phyloP scores from a whole-genome alignment of 2,888 invertebrate species.

The Sturmia bella region DNA sequence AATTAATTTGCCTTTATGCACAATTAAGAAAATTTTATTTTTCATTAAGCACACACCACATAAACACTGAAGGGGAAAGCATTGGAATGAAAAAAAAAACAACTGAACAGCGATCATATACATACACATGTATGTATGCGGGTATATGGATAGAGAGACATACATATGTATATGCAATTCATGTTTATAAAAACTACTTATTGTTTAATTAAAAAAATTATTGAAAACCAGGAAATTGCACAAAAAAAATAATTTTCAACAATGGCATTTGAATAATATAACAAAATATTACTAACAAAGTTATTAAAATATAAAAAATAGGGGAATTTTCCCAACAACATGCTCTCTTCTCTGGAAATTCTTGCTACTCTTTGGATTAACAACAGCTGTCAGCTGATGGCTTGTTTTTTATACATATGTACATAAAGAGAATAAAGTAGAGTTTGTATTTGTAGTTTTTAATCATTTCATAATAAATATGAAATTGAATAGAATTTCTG shows the following conservation, averaged over 20 bases:
- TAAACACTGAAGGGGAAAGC: no score
- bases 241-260: not conserved
- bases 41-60: no score
- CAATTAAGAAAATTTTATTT: no score
- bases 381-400: conserved; percentile 41
- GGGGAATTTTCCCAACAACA: not conserved
- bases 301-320: not conserved
- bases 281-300: not conserved
- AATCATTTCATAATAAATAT: no score
- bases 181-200: no score
- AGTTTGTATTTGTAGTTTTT: no score
- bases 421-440: not conserved
- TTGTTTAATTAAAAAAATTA: not conserved
- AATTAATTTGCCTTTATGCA: no score
- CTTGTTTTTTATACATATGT: no score
- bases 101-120: not conserved
- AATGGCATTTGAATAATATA: conserved; percentile 16
- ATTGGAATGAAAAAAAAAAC: no score
- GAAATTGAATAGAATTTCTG: no score
- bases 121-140: not conserved
- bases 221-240: conserved; percentile 10
- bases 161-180: not conserved
- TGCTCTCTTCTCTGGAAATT: not conserved
- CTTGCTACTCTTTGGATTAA: not conserved
- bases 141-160: no score